These are phyloP conservation scores for Mesopsocus fuscifrons DNA, from an alignment of 2,888 invertebrate species.

Conservation along the genomic window DNA sequence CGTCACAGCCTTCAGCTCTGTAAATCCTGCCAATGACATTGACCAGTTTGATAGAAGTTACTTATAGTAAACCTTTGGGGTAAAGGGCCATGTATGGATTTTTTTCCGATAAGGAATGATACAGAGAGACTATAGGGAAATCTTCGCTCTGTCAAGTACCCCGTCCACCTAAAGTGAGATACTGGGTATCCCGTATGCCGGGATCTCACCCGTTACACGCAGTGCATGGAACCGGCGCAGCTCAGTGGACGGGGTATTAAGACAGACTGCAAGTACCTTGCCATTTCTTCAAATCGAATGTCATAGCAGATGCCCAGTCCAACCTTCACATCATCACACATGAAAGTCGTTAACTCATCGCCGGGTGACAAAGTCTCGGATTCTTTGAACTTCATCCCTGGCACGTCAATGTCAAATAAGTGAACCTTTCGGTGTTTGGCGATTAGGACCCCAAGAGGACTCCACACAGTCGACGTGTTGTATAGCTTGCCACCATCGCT, in stretches of 20 bases:
- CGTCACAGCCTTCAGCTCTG: constrained; percentile 44
- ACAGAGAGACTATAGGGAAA: too few species aligned
- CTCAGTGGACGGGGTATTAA: too few species aligned
- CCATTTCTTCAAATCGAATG: constrained; percentile 77
- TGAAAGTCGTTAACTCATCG: constrained; percentile 48
- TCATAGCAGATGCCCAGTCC: constrained; percentile 94
- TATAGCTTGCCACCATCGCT: constrained; percentile 42
- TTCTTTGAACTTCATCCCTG: constrained; percentile 83
- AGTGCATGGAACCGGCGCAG: too few species aligned
- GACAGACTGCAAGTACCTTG: too few species aligned
- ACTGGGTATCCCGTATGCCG: too few species aligned
- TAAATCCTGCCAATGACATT: constrained; percentile 10
- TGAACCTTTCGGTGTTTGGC: constrained; percentile 82
- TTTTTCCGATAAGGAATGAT: too few species aligned
- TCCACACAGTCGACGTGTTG: constrained; percentile 82
- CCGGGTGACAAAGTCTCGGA: constrained; percentile 70
- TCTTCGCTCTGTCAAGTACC: too few species aligned
- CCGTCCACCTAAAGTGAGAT: too few species aligned
- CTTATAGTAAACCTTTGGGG: too few species aligned
- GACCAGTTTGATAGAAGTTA: neutral
- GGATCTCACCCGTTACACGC: too few species aligned
- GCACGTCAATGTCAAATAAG: constrained; percentile 89
- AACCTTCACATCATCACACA: constrained; percentile 48
- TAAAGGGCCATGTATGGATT: too few species aligned
- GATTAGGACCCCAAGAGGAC: constrained; percentile 52